phyloP scores from a whole-genome alignment of 2,888 invertebrate genomes.

The Bembecia ichneumoniformis region DNA sequence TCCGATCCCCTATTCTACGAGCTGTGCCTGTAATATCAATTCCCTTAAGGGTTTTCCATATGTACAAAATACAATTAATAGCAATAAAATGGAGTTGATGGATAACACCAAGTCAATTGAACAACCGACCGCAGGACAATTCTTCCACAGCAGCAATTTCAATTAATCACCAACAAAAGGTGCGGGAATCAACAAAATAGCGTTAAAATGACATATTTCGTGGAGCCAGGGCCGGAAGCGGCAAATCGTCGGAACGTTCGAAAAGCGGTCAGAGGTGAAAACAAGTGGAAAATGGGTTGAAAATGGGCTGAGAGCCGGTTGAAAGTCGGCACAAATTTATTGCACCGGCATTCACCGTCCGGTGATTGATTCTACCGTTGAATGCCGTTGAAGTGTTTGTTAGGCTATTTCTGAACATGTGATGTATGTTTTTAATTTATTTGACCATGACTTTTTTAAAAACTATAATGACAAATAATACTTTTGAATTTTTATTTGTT shows the following conservation, averaged over 20 bases:
- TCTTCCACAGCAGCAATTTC: background rate
- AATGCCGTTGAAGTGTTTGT: constrained; percentile 25
- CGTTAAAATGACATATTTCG: constrained; percentile 31
- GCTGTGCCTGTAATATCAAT: too few relatives aligned
- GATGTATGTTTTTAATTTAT: constrained; percentile 15
- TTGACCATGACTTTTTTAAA: constrained; percentile 5
- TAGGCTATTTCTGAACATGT: constrained; percentile 9
- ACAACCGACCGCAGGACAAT: too few relatives aligned
- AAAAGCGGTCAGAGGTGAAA: constrained; percentile 45
- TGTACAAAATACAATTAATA: too few relatives aligned
- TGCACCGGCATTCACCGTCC: constrained; percentile 26
- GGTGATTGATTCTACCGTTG: constrained; percentile 45
- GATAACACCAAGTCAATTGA: too few relatives aligned
- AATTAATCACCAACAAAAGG: constrained; percentile 3
- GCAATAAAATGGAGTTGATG: too few relatives aligned
- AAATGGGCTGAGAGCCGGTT: constrained; percentile 13
- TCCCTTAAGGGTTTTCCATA: too few relatives aligned
- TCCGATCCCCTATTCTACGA: too few relatives aligned
- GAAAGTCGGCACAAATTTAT: constrained; percentile 39
- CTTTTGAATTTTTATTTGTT: too few relatives aligned
- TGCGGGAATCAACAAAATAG: constrained; percentile 16
- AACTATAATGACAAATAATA: background rate
- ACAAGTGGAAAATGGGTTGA: constrained; percentile 52
- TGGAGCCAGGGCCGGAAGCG: constrained; percentile 2
- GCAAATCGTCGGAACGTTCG: constrained; percentile 6